Evolutionary conservation across 2,888 invertebrate genomes (phyloP).

Genomic region (Crossocerus cetratus): DNA sequence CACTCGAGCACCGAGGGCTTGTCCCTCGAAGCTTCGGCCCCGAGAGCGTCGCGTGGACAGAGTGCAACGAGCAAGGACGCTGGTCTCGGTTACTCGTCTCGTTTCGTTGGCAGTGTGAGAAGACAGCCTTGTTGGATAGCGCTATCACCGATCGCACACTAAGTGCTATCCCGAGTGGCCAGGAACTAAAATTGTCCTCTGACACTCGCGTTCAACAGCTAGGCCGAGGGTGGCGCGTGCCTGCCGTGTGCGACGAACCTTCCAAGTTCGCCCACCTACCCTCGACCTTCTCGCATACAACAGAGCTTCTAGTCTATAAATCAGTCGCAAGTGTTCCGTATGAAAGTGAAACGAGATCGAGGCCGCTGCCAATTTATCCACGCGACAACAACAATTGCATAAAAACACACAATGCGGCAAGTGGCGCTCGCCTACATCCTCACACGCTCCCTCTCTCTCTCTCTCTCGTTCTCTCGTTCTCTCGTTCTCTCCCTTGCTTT

Average conservation of each 20-base stretch:
- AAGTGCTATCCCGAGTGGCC: neutral
- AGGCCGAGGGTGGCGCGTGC: neutral
- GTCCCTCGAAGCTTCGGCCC: neutral
- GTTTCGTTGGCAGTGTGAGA: constrained; percentile 45
- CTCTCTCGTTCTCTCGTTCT: neutral
- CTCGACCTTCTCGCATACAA: constrained; percentile 16
- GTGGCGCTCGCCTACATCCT: neutral
- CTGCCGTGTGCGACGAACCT: too few relatives aligned
- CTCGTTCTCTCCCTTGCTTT: constrained; percentile 1
- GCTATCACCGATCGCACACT: constrained; percentile 19
- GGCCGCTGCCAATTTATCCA: constrained; percentile 4
- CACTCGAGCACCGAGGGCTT: too few relatives aligned
- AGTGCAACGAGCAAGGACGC: constrained; percentile 3
- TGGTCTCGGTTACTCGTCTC: constrained; percentile 14
- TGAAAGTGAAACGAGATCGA: constrained; percentile 31
- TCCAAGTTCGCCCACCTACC: too few relatives aligned
- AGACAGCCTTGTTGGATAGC: constrained; percentile 25
- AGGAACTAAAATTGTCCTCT: too few relatives aligned
- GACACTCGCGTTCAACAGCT: neutral
- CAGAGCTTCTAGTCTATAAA: constrained; percentile 26
- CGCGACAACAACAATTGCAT: constrained; percentile 20
- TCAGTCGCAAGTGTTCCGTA: constrained; percentile 36
- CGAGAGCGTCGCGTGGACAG: constrained; percentile 17
- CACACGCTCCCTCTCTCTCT: neutral
- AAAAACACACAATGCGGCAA: constrained; percentile 24